These are phyloP conservation scores for Daboia siamensis DNA, from an alignment of 2,113 vertebrate genomes.

Conservation along the genomic window DNA sequence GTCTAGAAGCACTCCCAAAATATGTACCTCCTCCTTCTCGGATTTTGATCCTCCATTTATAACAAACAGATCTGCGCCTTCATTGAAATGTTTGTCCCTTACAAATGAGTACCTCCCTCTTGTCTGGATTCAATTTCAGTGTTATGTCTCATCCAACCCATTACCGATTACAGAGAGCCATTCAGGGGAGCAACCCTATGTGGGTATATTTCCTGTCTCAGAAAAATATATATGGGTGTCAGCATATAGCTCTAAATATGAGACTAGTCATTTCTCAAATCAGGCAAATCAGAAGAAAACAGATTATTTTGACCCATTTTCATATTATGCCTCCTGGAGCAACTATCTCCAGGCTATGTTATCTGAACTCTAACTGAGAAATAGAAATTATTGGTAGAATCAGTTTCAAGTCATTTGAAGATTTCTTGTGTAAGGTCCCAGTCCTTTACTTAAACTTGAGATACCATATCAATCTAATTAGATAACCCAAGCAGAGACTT, in stretches of 20 bases:
- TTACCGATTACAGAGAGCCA: not conserved
- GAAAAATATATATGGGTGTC: not conserved
- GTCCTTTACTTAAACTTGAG: too few relatives aligned
- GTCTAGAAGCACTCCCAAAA: not conserved
- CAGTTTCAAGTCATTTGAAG: not conserved
- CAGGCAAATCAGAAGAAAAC: not conserved
- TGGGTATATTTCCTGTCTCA: not conserved
- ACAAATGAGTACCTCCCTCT: not conserved
- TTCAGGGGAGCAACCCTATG: not conserved
- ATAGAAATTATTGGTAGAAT: not conserved
- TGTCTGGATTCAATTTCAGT: not conserved
- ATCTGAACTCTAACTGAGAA: not conserved
- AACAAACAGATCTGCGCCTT: not conserved
- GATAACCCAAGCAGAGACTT: too few relatives aligned
- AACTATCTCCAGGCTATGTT: not conserved
- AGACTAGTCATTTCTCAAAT: not conserved
- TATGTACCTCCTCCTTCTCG: not conserved
- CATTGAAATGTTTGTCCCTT: not conserved
- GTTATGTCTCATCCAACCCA: not conserved
- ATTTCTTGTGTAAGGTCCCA: not conserved
- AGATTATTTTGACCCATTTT: not conserved
- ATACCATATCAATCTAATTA: too few relatives aligned
- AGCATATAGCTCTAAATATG: not conserved
- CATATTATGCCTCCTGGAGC: not conserved
- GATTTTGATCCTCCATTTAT: not conserved